A percentile compares a stretch with the other conserved stretches of the same genome.
phyloP scores from a whole-genome alignment of 2,797 vertebrate species.

The Enteromius anoplus region DNA sequence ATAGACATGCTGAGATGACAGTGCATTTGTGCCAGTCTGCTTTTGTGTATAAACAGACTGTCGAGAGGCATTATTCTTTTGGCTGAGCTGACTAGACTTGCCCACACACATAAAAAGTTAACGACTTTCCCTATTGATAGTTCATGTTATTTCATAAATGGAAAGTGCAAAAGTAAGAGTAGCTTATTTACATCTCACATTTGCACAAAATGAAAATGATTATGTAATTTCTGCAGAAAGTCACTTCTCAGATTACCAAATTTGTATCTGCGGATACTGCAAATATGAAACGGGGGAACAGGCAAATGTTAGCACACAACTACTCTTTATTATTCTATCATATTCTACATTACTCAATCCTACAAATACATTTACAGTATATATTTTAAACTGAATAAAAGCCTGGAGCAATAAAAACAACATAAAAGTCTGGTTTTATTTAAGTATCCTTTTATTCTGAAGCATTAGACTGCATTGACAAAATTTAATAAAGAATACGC shows the following conservation, averaged over 20 bases:
- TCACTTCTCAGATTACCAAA: not conserved
- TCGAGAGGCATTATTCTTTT: constrained; percentile 21
- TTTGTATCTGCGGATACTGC: not conserved
- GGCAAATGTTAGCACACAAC: not conserved
- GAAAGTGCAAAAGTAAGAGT: not conserved
- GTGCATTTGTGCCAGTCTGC: constrained; percentile 7
- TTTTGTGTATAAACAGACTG: constrained; percentile 32
- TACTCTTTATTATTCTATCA: not conserved
- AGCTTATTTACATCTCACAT: not conserved
- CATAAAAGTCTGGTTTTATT: not conserved
- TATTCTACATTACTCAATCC: not conserved
- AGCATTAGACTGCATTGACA: not conserved
- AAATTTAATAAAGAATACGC: not conserved
- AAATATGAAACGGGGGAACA: not conserved
- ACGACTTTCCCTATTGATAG: not conserved
- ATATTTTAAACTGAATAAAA: not conserved
- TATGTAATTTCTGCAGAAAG: not conserved
- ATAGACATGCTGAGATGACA: constrained; percentile 35
- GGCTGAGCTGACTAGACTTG: constrained; percentile 21
- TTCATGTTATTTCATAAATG: not conserved
- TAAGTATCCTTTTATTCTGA: not conserved
- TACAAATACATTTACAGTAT: not conserved
- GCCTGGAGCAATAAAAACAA: not conserved
- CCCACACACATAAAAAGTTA: not conserved
- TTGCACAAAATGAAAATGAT: constrained; percentile 1